Evolutionary conservation across 2,888 invertebrate species (phyloP).

Genomic region (Lysandra coridon): DNA sequence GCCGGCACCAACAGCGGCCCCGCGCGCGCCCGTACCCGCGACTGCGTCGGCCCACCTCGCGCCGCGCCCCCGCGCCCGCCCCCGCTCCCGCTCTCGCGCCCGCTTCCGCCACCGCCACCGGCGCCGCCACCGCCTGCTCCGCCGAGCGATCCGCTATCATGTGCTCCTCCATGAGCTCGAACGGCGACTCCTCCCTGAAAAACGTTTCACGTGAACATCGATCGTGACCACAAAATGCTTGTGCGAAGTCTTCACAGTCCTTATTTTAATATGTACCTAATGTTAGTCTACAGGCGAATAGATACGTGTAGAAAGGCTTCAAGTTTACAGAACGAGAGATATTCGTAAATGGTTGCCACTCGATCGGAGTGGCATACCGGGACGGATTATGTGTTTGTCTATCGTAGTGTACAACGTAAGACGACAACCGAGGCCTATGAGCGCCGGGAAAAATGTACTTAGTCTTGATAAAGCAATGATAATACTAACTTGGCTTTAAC

Average conservation of each 20-base stretch:
- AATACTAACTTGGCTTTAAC: slow-evolving; percentile 60
- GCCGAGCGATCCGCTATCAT: slow-evolving; percentile 71
- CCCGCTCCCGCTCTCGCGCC: slow-evolving; percentile 42
- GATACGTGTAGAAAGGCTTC: no score
- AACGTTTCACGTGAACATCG: background rate
- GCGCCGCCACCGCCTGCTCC: slow-evolving; percentile 48
- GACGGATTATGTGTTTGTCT: no score
- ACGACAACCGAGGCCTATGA: no score
- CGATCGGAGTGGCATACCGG: no score
- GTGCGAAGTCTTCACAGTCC: no score
- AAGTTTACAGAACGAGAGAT: no score
- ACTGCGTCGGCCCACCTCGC: slow-evolving; percentile 62
- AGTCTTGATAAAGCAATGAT: background rate
- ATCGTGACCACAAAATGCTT: no score
- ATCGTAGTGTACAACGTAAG: no score
- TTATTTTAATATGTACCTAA: no score
- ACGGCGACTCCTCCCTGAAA: slow-evolving; percentile 63
- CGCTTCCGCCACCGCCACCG: slow-evolving; percentile 44
- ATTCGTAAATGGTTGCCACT: no score
- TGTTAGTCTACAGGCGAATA: no score
- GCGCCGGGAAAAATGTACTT: no score
- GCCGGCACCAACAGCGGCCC: slow-evolving; percentile 70
- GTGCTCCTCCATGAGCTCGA: slow-evolving; percentile 66
- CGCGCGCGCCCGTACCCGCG: slow-evolving; percentile 66
- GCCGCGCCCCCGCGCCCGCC: slow-evolving; percentile 48